phyloP scores from a whole-genome alignment of 1,140 invertebrate genomes.

The Trichonephila clavata region DNA sequence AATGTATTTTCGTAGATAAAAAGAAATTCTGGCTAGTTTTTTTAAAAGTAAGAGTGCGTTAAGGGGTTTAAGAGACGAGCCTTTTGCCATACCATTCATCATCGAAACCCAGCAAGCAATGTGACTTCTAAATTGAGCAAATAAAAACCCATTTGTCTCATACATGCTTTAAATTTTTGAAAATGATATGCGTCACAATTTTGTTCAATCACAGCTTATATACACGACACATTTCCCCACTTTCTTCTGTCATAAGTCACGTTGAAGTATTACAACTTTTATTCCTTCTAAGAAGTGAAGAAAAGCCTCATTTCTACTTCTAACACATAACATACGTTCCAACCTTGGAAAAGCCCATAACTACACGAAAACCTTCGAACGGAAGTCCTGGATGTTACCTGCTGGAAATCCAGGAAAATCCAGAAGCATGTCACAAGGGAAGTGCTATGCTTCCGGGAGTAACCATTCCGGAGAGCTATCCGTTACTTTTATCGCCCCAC shows the following conservation, averaged over 20 bases:
- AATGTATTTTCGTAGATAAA: too few species aligned
- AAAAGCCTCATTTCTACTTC: not conserved
- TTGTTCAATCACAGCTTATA: too few species aligned
- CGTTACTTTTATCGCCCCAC: slow-evolving; percentile 61
- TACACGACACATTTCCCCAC: too few species aligned
- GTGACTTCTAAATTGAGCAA: too few species aligned
- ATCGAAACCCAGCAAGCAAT: too few species aligned
- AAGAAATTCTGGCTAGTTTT: too few species aligned
- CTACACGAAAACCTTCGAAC: not conserved
- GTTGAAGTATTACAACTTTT: not conserved
- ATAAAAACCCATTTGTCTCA: too few species aligned
- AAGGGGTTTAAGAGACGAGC: too few species aligned
- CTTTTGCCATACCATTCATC: too few species aligned
- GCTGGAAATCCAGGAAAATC: slow-evolving; percentile 34
- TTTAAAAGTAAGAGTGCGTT: too few species aligned
- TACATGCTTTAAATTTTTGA: too few species aligned
- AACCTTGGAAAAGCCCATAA: slow-evolving; percentile 23
- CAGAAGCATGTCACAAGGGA: slow-evolving; percentile 29
- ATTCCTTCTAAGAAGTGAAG: not conserved
- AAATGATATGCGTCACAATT: too few species aligned
- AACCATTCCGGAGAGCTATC: slow-evolving; percentile 48
- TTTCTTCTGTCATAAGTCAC: not conserved
- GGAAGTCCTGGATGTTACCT: not conserved
- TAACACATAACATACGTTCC: not conserved
- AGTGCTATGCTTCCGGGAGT: slow-evolving; percentile 7